Conservation (phyloP, 2,888 invertebrate species). For the Synanthedon formicaeformis region DNA sequence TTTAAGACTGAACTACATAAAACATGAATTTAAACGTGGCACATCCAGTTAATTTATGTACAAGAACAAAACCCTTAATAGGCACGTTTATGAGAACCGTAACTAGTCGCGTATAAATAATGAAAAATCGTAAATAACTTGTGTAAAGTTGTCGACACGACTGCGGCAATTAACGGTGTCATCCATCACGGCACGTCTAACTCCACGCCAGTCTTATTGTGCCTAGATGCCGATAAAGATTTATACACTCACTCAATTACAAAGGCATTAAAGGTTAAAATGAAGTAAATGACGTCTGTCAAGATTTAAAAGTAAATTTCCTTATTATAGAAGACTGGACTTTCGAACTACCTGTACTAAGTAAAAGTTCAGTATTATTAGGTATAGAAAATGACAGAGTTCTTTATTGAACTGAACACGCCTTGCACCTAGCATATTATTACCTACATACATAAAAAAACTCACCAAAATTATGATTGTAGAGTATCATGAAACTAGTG, state of each 20-base stretch:
- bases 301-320: no score
- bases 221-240: not conserved
- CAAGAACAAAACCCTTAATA: slow-evolving; percentile 20
- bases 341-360: no score
- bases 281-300: not conserved
- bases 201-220: not conserved
- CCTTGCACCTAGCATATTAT: no score
- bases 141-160: slow-evolving; percentile 25
- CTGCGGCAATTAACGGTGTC: slow-evolving; percentile 37
- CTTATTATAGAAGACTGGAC: no score
- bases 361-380: no score
- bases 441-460: no score
- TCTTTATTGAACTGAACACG: no score
- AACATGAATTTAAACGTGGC: slow-evolving; percentile 2
- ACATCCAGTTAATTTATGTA: slow-evolving; percentile 15
- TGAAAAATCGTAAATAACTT: slow-evolving; percentile 47
- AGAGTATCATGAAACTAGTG: no score
- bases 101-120: slow-evolving; percentile 40
- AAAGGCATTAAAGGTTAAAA: not conserved
- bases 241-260: not conserved
- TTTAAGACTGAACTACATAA: not conserved
- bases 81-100: slow-evolving; percentile 32
- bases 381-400: no score
- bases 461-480: no score
- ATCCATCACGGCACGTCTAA: slow-evolving; percentile 42